Base-by-base conservation (phyloP, 2,888 invertebrate species). In the Drepanosiphum platanoidis region DNA sequence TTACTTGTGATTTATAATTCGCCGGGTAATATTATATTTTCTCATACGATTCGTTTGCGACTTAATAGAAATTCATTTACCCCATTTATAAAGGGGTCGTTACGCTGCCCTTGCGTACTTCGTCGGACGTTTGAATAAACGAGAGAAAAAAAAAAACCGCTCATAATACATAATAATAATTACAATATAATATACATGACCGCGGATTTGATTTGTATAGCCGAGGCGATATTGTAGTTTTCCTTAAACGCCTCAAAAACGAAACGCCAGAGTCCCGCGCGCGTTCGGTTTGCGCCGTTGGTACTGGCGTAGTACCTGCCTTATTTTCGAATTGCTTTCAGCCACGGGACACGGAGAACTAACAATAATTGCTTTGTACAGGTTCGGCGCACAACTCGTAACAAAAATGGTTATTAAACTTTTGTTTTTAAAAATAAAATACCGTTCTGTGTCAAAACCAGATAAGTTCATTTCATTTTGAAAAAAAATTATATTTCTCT, bases 401-500 rank as follows among this genome's bases (percentile, higher is more conserved):
- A 46, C 46, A 34, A 70, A n/a, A 70, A 80, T 52, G n/a, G 34
- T 80, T 80, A 80, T 52, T 80, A 70, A 68, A 70, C 34, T 80
- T 80, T 80, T 52, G 52, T 80, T 70, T 70, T 34, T 70, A 68
- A 46, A 80, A 52, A 15, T 32, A 79, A 52, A 68, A 78, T 68
- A 70, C 4, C 9, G 34, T 68, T 42, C 30, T 46, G 46, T 79
- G 68, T 34, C 80, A 80, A 70, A 80, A 68, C 52, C 68, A 80
- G 68, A 80, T 79, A 27, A 79, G 52, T 80, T 80, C 9, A 18
- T 34, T 80, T 68, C 68, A 32, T 68, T 46, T n/a, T 36, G 5
- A 70, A 80, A 80, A 68, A 68, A 52, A 52, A 80, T 80, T 70
- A n/a, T n/a, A n/a, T n/a, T n/a, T n/a, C n/a, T 36, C 27, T 52